A percentile compares a stretch with the other conserved stretches of the same genome.
These are phyloP conservation scores for Temnothorax ravouxi DNA, from an alignment of 2,888 invertebrate genomes.

Conservation along the genomic window DNA sequence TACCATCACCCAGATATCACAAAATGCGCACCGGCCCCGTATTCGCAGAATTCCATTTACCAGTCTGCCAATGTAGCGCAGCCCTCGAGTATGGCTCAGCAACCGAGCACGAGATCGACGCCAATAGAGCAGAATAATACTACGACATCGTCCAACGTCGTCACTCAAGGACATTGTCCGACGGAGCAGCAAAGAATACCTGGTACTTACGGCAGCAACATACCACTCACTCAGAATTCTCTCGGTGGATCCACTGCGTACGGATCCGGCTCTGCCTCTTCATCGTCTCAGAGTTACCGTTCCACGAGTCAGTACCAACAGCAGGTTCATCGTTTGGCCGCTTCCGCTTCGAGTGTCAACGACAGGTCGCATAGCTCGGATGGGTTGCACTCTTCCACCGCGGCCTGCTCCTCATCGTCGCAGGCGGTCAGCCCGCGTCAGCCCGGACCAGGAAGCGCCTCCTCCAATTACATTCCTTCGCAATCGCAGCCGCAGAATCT, in stretches of 20 bases:
- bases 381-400: constrained; percentile 65
- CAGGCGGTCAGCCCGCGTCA: constrained; percentile 78
- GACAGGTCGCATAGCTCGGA: constrained; percentile 68
- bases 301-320: constrained; percentile 66
- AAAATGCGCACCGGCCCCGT: constrained; percentile 82
- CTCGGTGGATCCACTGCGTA: constrained; percentile 64
- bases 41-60: constrained; percentile 80
- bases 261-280: constrained; percentile 63
- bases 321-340: constrained; percentile 57
- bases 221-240: constrained; percentile 30
- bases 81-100: constrained; percentile 80
- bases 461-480: constrained; percentile 83
- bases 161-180: constrained; percentile 67
- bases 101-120: constrained; percentile 75
- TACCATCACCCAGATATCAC: constrained; percentile 84
- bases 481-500: constrained; percentile 75
- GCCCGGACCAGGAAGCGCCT: constrained; percentile 63
- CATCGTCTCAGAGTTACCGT: constrained; percentile 70
- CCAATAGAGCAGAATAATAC: constrained; percentile 73
- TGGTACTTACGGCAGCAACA: constrained; percentile 68
- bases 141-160: background rate
- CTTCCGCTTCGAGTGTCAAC: constrained; percentile 41
- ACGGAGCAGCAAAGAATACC: constrained; percentile 72
- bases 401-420: constrained; percentile 43
- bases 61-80: constrained; percentile 83